A percentile compares a stretch with the other conserved stretches of the same genome.
Evolutionary conservation across 2,888 invertebrate genomes (phyloP).

Genomic region (Anthrax anthrax): DNA sequence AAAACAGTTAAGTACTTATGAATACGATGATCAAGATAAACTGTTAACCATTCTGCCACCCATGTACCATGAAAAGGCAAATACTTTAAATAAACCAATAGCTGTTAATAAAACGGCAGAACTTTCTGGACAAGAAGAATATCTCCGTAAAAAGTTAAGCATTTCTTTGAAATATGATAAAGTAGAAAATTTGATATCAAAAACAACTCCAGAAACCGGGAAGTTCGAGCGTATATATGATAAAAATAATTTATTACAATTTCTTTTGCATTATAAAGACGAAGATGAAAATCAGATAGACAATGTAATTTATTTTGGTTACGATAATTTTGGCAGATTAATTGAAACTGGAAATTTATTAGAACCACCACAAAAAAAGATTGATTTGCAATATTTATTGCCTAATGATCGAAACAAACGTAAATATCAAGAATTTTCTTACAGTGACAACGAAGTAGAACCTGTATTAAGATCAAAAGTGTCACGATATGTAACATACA

Average conservation of each 20-base stretch:
- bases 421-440: too few relatives aligned
- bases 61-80: slow-evolving; percentile 11
- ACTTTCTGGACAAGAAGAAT: too few relatives aligned
- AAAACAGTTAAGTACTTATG: slow-evolving; percentile 6
- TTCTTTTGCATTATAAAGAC: slow-evolving; percentile 4
- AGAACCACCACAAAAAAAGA: too few relatives aligned
- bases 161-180: slow-evolving; percentile 3
- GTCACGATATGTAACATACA: too few relatives aligned
- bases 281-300: background rate
- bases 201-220: slow-evolving; percentile 6
- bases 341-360: slow-evolving; percentile 1
- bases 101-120: too few relatives aligned
- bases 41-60: slow-evolving; percentile 14
- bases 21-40: slow-evolving; percentile 9
- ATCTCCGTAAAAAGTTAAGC: slow-evolving; percentile 1
- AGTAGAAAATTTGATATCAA: slow-evolving; percentile 2
- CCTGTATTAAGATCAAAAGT: too few relatives aligned
- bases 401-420: too few relatives aligned
- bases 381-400: too few relatives aligned
- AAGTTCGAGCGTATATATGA: slow-evolving; percentile 4
- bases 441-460: too few relatives aligned
- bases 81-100: too few relatives aligned
- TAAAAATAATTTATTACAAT: background rate
- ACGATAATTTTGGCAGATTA: slow-evolving; percentile 3
- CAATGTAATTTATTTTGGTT: slow-evolving; percentile 5